phyloP scores from a whole-genome alignment of 2,113 vertebrate genomes.

The Bufo gargarizans region DNA sequence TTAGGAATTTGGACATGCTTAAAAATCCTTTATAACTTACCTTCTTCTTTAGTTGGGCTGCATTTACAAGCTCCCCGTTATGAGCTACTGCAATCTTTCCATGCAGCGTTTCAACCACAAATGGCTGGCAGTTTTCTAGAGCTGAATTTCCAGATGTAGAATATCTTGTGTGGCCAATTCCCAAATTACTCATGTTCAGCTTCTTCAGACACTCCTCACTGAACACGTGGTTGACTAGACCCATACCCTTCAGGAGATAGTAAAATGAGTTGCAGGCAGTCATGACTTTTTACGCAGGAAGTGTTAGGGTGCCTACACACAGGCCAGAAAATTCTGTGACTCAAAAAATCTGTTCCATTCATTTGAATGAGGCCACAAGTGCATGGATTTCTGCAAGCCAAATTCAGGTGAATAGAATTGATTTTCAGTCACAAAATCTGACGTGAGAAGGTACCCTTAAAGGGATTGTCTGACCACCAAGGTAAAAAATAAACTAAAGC shows the following conservation, averaged over 20 bases:
- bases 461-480: too few species aligned
- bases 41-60: slow-evolving; percentile 84
- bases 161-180: slow-evolving; percentile 95
- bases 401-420: too few species aligned
- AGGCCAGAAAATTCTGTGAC: too few species aligned
- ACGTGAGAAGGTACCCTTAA: too few species aligned
- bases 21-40: slow-evolving; percentile 61
- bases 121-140: slow-evolving; percentile 97
- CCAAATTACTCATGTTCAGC: slow-evolving; percentile 89
- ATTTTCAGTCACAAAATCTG: too few species aligned
- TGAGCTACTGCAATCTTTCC: slow-evolving; percentile 96
- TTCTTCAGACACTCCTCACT: slow-evolving; percentile 88
- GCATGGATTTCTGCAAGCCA: too few species aligned
- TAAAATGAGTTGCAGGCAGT: not conserved
- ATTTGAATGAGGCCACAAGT: too few species aligned
- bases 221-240: slow-evolving; percentile 89
- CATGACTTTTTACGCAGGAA: not conserved
- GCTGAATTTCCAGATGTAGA: slow-evolving; percentile 93
- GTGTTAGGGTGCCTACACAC: not conserved
- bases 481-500: too few species aligned
- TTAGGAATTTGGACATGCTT: not conserved
- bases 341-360: too few species aligned
- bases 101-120: slow-evolving; percentile 96
- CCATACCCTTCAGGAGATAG: slow-evolving; percentile 84
- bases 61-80: slow-evolving; percentile 94